Evolutionary conservation across 2,113 vertebrate genomes (phyloP), one percentile per base, ranked within the genome.

Genomic region (Alligator sinensis): DNA sequence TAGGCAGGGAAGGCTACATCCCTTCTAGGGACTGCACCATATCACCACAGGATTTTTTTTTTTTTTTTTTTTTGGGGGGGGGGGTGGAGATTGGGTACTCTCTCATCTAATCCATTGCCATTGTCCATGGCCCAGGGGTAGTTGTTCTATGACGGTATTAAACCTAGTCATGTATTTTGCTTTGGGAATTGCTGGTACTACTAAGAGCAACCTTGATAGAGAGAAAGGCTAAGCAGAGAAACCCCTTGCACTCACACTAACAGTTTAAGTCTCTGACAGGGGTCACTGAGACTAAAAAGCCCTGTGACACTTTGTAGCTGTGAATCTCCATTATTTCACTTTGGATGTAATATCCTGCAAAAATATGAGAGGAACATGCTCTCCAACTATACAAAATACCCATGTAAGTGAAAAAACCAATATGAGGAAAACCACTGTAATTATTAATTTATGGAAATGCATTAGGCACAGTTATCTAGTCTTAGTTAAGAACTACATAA

Each of bases 161-260:
- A 76, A 72, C 27, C 28, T 82, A 86, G 92, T 94, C 79, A 95
- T 95, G 85, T 94, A 62, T 64, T 95, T 9, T 61, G 16, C 84
- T 30, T 75, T 5, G 2, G 91, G 38, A 91, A 77, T 27, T 74
- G 17, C 64, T 94, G 80, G 92, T 91, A 91, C 86, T 66, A 76
- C 62, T 70, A 77, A 72, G 28, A 84, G 81, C 22, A 96, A 86
- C 11, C 47, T 8, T 72, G 93, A 59, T 1, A 84, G 85, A 92
- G 85, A 91, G 58, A 3, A 82, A 74, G 70, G 58, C 86, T 75
- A 77, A 87, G 70, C 15, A 81, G 0, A 9, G 72, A 91, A 90
- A 75, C 6, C 75, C 30, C 79, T 25, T 68, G 61, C 58, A 80
- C 61, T 77, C 58, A 72, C 17, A 6, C 64, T 77, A 27, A 61